Conservation (phyloP, 2,113 vertebrate genomes). For the Malurus elegans region DNA sequence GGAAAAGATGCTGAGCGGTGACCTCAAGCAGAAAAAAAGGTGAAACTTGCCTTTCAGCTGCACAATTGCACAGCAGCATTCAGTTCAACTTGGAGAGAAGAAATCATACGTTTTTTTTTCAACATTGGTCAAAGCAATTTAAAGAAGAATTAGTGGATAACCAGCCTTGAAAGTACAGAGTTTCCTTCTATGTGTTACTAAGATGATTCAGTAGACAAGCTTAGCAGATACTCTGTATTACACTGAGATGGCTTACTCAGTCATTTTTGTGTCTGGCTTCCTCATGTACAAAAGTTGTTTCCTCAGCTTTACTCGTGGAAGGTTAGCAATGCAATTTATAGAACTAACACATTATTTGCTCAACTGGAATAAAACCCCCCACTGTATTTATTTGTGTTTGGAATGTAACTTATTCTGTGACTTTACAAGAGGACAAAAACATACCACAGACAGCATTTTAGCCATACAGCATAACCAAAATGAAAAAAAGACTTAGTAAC, state of each 20-base stretch:
- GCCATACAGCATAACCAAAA: neutral
- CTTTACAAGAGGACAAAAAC: neutral
- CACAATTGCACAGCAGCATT: neutral
- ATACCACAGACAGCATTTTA: neutral
- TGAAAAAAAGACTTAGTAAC: neutral
- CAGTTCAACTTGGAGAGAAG: neutral
- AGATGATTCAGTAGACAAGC: neutral
- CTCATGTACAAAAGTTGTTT: neutral
- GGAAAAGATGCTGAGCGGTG: neutral
- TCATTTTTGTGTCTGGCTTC: neutral
- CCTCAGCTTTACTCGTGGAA: neutral
- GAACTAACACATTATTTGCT: neutral
- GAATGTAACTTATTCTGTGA: neutral
- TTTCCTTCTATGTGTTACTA: neutral
- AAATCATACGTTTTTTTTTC: neutral
- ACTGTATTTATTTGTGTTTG: neutral
- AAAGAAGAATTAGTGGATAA: neutral
- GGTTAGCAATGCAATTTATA: neutral
- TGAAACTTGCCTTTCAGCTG: neutral
- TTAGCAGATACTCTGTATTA: neutral
- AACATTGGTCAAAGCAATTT: neutral
- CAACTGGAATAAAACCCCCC: neutral
- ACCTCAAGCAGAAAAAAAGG: neutral
- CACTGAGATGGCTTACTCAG: neutral
- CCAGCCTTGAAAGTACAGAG: neutral